Evolutionary conservation across 2,888 invertebrate species (phyloP).

Genomic region (Rhingia rostrata): DNA sequence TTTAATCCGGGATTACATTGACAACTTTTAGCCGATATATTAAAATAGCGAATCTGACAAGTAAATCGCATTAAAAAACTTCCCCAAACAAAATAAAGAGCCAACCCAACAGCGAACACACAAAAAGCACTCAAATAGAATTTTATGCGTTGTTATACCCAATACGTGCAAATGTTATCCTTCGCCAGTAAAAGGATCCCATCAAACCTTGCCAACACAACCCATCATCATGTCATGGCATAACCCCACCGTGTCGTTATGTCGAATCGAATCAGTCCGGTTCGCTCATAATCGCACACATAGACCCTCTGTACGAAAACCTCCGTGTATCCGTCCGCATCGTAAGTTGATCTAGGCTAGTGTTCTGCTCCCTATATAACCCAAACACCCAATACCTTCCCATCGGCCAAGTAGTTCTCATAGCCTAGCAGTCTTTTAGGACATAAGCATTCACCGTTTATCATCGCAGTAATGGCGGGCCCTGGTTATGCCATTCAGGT

Average conservation of each 20-base stretch:
- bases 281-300: constrained; percentile 58
- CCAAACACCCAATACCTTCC: constrained; percentile 28
- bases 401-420: neutral
- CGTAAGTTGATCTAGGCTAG: constrained; percentile 36
- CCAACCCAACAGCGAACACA: constrained; percentile 42
- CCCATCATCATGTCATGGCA: constrained; percentile 1
- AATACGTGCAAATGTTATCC: constrained; percentile 67
- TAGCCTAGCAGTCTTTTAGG: constrained; percentile 50
- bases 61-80: constrained; percentile 69
- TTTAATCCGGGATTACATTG: neutral
- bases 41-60: constrained; percentile 54
- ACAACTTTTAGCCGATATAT: neutral
- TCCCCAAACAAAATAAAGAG: constrained; percentile 53
- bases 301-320: constrained; percentile 47
- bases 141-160: constrained; percentile 61
- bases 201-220: constrained; percentile 54
- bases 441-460: constrained; percentile 68
- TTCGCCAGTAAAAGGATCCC: constrained; percentile 47
- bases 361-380: constrained; percentile 24
- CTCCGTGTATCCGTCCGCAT: constrained; percentile 27
- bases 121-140: constrained; percentile 57
- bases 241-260: constrained; percentile 12
- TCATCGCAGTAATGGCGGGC: constrained; percentile 68
- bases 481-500: constrained; percentile 73
- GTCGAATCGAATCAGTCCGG: constrained; percentile 53